These are phyloP conservation scores for Turdus rufiventris DNA, from an alignment of 2,113 vertebrate species.

Conservation along the genomic window DNA sequence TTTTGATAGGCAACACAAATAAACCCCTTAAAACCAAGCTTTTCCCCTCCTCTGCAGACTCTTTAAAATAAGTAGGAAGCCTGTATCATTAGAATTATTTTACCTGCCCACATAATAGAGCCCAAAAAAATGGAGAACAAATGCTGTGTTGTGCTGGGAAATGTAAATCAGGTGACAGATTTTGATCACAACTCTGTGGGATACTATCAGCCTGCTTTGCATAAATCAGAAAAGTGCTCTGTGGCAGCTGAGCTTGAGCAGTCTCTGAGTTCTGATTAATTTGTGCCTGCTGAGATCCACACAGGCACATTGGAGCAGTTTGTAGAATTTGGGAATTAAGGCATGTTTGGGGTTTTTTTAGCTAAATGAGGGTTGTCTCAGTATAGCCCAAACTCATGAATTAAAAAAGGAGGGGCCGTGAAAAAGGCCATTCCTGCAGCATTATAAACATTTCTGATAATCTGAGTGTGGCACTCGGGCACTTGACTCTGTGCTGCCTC, in stretches of 20 bases:
- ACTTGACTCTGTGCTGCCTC: neutral
- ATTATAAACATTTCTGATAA: neutral
- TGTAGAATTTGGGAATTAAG: neutral
- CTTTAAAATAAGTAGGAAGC: neutral
- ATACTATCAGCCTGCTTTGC: neutral
- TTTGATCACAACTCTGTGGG: neutral
- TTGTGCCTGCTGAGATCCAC: neutral
- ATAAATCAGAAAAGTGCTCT: neutral
- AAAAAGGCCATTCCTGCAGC: neutral
- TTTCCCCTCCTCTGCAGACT: neutral
- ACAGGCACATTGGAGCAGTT: neutral
- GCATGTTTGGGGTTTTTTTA: neutral
- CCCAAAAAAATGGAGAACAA: neutral
- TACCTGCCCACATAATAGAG: neutral
- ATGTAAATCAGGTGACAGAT: neutral
- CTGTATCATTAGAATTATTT: neutral
- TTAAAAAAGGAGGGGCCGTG: rapidly evolving
- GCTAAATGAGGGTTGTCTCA: neutral
- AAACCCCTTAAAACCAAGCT: neutral
- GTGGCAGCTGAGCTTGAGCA: neutral
- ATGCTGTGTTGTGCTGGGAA: neutral
- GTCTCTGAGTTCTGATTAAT: neutral
- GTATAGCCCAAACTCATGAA: rapidly evolving
- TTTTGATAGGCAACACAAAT: neutral
- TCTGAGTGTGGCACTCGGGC: neutral